phyloP scores from a whole-genome alignment of 2,888 invertebrate genomes.

The Cerastoderma edule region DNA sequence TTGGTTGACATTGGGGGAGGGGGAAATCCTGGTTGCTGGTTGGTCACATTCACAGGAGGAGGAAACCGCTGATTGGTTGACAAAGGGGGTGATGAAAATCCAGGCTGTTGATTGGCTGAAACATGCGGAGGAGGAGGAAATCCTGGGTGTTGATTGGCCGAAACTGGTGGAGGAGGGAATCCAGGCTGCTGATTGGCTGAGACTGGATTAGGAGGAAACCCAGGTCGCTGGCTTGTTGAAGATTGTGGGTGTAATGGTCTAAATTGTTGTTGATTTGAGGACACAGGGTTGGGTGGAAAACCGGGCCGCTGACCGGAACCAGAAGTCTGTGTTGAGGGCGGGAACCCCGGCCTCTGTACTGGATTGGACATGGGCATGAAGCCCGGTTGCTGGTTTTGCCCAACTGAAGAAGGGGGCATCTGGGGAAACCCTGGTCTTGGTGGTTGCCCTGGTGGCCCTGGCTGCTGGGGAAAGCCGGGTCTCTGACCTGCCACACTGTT shows the following conservation, averaged over 20 bases:
- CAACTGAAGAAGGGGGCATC: conserved; percentile 22
- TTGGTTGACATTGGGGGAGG: conserved; percentile 27
- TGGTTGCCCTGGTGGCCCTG: neutral
- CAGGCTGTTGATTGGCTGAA: conserved; percentile 41
- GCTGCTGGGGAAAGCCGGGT: conserved; percentile 18
- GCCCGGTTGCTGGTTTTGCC: conserved; percentile 8
- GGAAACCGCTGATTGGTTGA: conserved; percentile 34
- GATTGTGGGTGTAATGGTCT: conserved; percentile 27
- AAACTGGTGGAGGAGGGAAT: conserved; percentile 35
- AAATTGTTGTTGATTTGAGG: conserved; percentile 11
- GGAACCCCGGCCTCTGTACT: conserved; percentile 42
- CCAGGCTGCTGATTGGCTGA: conserved; percentile 39
- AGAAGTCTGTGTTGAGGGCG: conserved; percentile 17
- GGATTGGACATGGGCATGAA: conserved; percentile 22
- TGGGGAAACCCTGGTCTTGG: conserved; percentile 48
- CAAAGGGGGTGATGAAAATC: conserved; percentile 40
- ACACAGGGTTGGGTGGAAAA: conserved; percentile 35
- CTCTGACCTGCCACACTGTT: conserved; percentile 14
- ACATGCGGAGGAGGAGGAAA: conserved; percentile 42
- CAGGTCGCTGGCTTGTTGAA: conserved; percentile 37
- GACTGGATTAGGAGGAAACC: conserved; percentile 37
- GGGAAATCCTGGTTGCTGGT: conserved; percentile 51
- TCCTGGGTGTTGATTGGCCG: conserved; percentile 42
- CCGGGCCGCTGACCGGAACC: conserved; percentile 36
- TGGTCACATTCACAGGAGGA: conserved; percentile 29